Percentiles rank a stretch among this genome's conserved stretches.
Conservation (phyloP, 2,113 vertebrate species). For the Cebidichthys violaceus region DNA sequence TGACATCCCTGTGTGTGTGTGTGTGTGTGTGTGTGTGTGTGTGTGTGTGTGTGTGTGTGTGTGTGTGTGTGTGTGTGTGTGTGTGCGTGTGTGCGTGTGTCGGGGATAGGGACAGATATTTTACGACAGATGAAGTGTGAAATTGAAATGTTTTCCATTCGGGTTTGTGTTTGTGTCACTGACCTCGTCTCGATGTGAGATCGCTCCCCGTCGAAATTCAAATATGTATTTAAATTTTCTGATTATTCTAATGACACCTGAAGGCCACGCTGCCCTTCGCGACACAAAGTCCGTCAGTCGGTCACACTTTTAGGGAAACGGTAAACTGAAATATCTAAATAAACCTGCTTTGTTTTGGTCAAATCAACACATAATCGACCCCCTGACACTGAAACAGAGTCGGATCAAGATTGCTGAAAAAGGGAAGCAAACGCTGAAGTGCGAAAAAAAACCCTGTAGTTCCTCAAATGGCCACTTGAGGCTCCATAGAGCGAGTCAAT, state of each 20-base stretch:
- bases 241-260: slow-evolving; percentile 50
- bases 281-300: not conserved
- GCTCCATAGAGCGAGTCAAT: too few relatives aligned
- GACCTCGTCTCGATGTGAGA: slow-evolving; percentile 52
- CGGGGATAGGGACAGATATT: slow-evolving; percentile 23
- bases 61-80: slow-evolving; percentile 34
- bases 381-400: too few relatives aligned
- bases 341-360: not conserved
- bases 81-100: slow-evolving; percentile 30
- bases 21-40: slow-evolving; percentile 36
- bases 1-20: slow-evolving; percentile 36
- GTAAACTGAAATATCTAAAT: not conserved
- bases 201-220: slow-evolving; percentile 33
- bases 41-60: slow-evolving; percentile 42
- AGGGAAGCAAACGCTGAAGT: too few relatives aligned
- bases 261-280: slow-evolving; percentile 39
- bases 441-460: too few relatives aligned
- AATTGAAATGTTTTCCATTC: slow-evolving; percentile 76
- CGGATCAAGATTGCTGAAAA: too few relatives aligned
- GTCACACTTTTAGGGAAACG: not conserved
- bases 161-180: slow-evolving; percentile 36
- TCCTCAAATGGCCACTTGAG: too few relatives aligned
- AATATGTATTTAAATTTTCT: slow-evolving; percentile 46
- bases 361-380: too few relatives aligned
- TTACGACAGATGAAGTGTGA: slow-evolving; percentile 79